phyloP scores from a whole-genome alignment of 2,888 invertebrate genomes.

The Pogonocherus hispidulus region DNA sequence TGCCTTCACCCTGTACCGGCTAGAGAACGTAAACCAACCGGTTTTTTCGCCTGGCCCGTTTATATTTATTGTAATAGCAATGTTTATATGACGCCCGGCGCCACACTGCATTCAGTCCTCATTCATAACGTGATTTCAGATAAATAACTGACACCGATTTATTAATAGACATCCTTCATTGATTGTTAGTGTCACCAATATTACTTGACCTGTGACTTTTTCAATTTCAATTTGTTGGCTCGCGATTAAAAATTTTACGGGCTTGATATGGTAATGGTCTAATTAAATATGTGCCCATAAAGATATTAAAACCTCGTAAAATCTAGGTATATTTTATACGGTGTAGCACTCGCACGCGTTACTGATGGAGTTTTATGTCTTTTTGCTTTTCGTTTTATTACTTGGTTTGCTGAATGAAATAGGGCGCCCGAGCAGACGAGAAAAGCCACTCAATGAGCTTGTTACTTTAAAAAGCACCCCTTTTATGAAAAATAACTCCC shows the following conservation, averaged over 20 bases:
- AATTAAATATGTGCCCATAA: slow-evolving; percentile 4
- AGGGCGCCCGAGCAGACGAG: not conserved
- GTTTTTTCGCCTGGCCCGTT: slow-evolving; percentile 25
- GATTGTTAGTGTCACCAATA: slow-evolving; percentile 29
- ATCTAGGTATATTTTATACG: slow-evolving; percentile 14
- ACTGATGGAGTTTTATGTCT: slow-evolving; percentile 4
- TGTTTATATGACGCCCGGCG: slow-evolving; percentile 32
- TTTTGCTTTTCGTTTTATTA: slow-evolving; percentile 6
- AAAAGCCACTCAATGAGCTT: not conserved
- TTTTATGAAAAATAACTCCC: not conserved
- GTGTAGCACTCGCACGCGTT: not conserved
- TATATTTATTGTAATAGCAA: slow-evolving; percentile 32
- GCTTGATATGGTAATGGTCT: slow-evolving; percentile 11
- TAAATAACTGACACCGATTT: slow-evolving; percentile 31
- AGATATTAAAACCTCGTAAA: slow-evolving; percentile 28
- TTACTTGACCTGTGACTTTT: slow-evolving; percentile 26
- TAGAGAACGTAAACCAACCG: slow-evolving; percentile 15
- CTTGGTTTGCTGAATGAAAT: not conserved
- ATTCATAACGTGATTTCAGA: slow-evolving; percentile 31
- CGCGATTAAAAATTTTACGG: slow-evolving; percentile 19
- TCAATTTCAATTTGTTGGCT: slow-evolving; percentile 11
- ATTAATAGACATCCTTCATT: slow-evolving; percentile 34
- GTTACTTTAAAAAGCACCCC: not conserved
- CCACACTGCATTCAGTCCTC: slow-evolving; percentile 34
- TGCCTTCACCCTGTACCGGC: not conserved